These are phyloP conservation scores for Chlorospingus flavigularis DNA, from an alignment of 2,797 vertebrate species.

Conservation along the genomic window DNA sequence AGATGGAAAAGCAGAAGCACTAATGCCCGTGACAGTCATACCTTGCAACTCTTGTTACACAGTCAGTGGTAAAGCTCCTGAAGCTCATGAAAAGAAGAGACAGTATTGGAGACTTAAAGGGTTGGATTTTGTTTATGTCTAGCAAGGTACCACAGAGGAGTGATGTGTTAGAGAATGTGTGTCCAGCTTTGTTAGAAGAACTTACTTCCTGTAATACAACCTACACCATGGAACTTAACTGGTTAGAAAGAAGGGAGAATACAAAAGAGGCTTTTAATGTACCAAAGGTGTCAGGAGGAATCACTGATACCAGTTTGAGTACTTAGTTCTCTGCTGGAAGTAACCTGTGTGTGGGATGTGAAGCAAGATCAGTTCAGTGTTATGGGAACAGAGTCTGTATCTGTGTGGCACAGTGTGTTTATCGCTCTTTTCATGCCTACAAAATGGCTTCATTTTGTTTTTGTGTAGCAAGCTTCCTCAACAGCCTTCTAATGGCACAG, in stretches of 20 bases:
- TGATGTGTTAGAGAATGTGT: not conserved
- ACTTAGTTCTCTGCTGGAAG: not conserved
- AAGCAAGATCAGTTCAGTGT: not conserved
- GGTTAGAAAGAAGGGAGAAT: not conserved
- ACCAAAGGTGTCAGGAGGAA: not conserved
- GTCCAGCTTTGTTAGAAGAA: not conserved
- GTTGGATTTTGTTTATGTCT: not conserved
- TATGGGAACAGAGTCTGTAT: not conserved
- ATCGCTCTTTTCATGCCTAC: not conserved
- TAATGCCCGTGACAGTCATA: not conserved
- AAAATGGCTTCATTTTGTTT: not conserved
- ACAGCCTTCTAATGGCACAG: not conserved
- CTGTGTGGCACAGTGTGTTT: not conserved
- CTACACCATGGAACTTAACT: not conserved
- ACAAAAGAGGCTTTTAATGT: not conserved
- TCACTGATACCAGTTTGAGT: not conserved
- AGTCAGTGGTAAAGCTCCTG: not conserved
- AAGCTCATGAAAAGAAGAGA: not conserved
- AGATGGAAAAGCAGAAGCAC: not conserved
- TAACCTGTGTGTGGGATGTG: not conserved
- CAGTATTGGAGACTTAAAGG: accelerated
- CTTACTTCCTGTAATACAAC: not conserved
- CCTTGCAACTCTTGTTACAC: not conserved
- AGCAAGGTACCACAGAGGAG: not conserved
- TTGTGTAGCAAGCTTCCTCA: not conserved